Conservation (phyloP, 2,888 invertebrate species). For the Phlogophora meticulosa region DNA sequence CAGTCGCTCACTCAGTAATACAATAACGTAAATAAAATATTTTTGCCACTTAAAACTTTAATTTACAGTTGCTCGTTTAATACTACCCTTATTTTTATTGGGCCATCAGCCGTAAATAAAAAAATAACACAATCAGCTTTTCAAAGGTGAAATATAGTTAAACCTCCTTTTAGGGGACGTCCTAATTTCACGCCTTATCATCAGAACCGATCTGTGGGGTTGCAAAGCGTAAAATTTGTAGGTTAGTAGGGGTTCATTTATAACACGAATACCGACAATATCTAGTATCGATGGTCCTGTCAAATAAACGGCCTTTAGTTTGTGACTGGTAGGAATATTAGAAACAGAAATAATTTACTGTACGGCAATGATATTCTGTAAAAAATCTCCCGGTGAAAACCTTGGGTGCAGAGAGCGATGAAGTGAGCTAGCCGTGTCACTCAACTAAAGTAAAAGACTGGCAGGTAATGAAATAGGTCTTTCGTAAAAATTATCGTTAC, state of each 20-base stretch:
- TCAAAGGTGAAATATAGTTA: not conserved
- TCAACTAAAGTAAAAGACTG: too few relatives aligned
- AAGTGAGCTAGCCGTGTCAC: too few relatives aligned
- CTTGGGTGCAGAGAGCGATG: too few relatives aligned
- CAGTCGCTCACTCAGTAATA: too few relatives aligned
- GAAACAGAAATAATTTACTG: not conserved
- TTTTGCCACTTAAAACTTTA: too few relatives aligned
- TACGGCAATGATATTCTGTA: too few relatives aligned
- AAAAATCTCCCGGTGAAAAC: too few relatives aligned
- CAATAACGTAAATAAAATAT: too few relatives aligned
- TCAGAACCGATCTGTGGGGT: constrained; percentile 3
- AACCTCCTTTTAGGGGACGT: not conserved
- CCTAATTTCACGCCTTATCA: constrained; percentile 21
- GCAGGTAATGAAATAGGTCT: too few relatives aligned
- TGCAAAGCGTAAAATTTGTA: constrained; percentile 7
- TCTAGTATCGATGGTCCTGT: not conserved
- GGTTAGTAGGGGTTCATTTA: constrained; percentile 8
- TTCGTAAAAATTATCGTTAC: too few relatives aligned
- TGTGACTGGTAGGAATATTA: not conserved
- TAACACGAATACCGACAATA: not conserved
- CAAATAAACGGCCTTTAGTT: not conserved
- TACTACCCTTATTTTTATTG: too few relatives aligned
- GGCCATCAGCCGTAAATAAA: not conserved
- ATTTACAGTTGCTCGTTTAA: too few relatives aligned
- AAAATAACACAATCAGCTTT: not conserved